Evolutionary conservation across 2,113 vertebrate genomes (phyloP).

Genomic region (Chelonoidis abingdonii): DNA sequence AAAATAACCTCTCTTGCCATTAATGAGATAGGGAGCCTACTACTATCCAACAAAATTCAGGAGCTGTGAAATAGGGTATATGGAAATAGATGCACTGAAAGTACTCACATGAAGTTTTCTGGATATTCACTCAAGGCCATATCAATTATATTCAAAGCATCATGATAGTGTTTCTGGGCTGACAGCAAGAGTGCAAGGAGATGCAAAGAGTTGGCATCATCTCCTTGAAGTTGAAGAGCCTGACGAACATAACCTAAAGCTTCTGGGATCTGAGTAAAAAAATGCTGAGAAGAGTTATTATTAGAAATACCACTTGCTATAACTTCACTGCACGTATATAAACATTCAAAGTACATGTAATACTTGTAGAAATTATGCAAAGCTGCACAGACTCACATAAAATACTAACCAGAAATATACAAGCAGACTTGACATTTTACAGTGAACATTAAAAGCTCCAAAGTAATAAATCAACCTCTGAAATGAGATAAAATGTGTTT

Average conservation of each 20-base stretch:
- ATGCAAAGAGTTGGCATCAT: slow-evolving; percentile 96
- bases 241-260: slow-evolving; percentile 97
- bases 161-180: slow-evolving; percentile 98
- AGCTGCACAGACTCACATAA: background rate
- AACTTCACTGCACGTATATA: background rate
- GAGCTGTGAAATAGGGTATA: accelerated
- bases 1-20: background rate
- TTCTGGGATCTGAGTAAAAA: slow-evolving; percentile 91
- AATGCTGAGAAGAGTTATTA: slow-evolving; percentile 39
- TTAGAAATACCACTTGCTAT: background rate
- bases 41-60: background rate
- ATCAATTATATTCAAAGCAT: slow-evolving; percentile 96
- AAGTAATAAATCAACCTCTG: background rate
- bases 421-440: background rate
- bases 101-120: slow-evolving; percentile 95
- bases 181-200: slow-evolving; percentile 95
- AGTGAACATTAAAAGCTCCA: background rate
- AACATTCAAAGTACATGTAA: background rate
- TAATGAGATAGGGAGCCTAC: background rate
- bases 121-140: slow-evolving; percentile 99
- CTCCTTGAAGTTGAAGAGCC: slow-evolving; percentile 96
- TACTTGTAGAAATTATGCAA: background rate
- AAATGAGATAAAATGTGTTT: background rate
- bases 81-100: background rate
- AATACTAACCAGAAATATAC: background rate